phyloP scores from a whole-genome alignment of 1,140 invertebrate species.

The Brachionus calyciflorus region DNA sequence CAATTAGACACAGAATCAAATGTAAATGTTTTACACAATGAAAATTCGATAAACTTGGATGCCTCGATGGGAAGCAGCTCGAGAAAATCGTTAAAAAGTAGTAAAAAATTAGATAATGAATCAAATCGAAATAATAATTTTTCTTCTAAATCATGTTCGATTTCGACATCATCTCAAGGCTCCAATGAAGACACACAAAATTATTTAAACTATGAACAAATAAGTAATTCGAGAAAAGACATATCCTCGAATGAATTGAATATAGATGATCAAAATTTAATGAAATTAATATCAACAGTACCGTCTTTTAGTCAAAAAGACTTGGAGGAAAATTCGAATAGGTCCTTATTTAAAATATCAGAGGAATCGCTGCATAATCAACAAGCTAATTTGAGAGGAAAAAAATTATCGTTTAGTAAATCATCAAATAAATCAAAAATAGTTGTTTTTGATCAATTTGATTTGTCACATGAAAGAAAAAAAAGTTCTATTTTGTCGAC shows the following conservation, averaged over 20 bases:
- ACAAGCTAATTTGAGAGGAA: background rate
- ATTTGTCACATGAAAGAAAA: background rate
- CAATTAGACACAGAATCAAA: conserved; percentile 12
- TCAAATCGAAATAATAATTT: conserved; percentile 14
- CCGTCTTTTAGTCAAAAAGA: background rate
- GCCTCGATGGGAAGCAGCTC: conserved; percentile 1
- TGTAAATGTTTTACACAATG: conserved; percentile 14
- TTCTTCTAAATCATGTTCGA: conserved; percentile 10
- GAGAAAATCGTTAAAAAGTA: background rate
- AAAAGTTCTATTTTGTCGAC: conserved; percentile 10
- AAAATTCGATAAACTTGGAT: conserved; percentile 31
- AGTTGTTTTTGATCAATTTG: conserved; percentile 8
- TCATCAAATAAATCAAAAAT: background rate
- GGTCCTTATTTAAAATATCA: conserved; percentile 37
- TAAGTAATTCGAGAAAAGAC: conserved; percentile 1
- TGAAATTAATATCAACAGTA: background rate
- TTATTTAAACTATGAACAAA: conserved; percentile 10
- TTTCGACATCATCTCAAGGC: background rate
- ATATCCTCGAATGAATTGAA: background rate
- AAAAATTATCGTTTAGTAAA: background rate
- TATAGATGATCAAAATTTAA: conserved; percentile 7
- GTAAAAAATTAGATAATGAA: background rate
- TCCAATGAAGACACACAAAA: conserved; percentile 10
- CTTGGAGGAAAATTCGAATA: conserved; percentile 28
- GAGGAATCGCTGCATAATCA: conserved; percentile 28